Percentiles rank a stretch among this genome's conserved stretches.
These are phyloP conservation scores for Agrotis clavis DNA, from an alignment of 2,888 invertebrate species.

Conservation along the genomic window DNA sequence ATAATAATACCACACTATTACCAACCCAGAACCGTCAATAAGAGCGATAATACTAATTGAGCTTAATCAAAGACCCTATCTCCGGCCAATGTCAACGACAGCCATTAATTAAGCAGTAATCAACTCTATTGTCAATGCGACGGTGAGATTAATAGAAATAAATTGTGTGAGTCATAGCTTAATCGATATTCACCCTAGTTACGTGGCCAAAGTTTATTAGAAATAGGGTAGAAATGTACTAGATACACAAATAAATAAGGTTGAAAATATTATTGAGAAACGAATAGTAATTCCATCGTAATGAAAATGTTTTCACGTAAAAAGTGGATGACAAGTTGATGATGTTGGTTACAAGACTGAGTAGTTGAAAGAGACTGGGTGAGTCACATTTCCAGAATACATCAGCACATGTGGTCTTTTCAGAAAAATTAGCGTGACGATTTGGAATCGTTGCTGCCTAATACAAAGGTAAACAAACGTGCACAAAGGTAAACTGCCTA, in stretches of 20 bases:
- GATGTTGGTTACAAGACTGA: too few species aligned
- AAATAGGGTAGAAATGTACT: not conserved
- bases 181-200: conserved; percentile 13
- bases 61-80: conserved; percentile 46
- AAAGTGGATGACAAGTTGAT: too few species aligned
- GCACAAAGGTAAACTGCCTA: too few species aligned
- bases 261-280: conserved; percentile 5
- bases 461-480: too few species aligned
- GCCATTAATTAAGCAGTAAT: conserved; percentile 49
- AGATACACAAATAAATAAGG: not conserved
- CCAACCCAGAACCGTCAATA: conserved; percentile 18
- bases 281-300: not conserved
- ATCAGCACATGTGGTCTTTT: too few species aligned
- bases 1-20: not conserved
- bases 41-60: conserved; percentile 37
- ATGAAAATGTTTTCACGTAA: not conserved
- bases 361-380: too few species aligned
- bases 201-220: not conserved
- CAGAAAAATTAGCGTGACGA: too few species aligned
- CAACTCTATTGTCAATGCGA: conserved; percentile 33
- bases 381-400: too few species aligned
- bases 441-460: too few species aligned
- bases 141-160: conserved; percentile 25
- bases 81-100: conserved; percentile 33
- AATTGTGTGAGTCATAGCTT: conserved; percentile 32